phyloP scores from a whole-genome alignment of 2,113 vertebrate genomes.

The Mirounga angustirostris region DNA sequence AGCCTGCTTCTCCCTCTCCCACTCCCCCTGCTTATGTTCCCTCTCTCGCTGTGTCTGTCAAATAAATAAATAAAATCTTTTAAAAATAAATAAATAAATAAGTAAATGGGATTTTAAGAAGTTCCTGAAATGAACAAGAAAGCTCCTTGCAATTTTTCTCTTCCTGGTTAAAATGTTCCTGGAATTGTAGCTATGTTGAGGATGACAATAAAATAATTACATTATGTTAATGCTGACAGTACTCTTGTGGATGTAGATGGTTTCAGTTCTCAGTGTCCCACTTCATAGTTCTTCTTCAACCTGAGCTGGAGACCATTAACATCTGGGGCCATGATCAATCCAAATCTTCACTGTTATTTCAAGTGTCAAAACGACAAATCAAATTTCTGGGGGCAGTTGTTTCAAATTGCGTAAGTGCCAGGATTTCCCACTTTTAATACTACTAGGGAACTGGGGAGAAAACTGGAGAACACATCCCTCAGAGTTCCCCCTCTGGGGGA shows the following conservation, averaged over 20 bases:
- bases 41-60: too few relatives aligned
- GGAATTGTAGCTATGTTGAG: not conserved
- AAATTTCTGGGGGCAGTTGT: not conserved
- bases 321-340: not conserved
- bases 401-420: not conserved
- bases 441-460: not conserved
- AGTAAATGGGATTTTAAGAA: not conserved
- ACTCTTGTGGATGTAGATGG: not conserved
- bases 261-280: not conserved
- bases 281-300: not conserved
- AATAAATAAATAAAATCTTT: too few relatives aligned
- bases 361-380: not conserved
- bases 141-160: slow-evolving; percentile 26
- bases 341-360: not conserved
- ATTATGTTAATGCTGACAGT: not conserved
- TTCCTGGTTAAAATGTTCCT: not conserved
- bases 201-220: not conserved
- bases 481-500: not conserved
- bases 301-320: not conserved
- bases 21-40: too few relatives aligned
- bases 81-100: too few relatives aligned
- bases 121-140: not conserved
- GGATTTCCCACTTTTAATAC: not conserved
- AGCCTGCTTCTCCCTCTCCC: too few relatives aligned
- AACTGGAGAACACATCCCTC: not conserved